Evolutionary conservation across 2,797 vertebrate genomes (phyloP), one percentile per base, ranked within the genome.

Genomic region (Phrynocephalus vlangalii): DNA sequence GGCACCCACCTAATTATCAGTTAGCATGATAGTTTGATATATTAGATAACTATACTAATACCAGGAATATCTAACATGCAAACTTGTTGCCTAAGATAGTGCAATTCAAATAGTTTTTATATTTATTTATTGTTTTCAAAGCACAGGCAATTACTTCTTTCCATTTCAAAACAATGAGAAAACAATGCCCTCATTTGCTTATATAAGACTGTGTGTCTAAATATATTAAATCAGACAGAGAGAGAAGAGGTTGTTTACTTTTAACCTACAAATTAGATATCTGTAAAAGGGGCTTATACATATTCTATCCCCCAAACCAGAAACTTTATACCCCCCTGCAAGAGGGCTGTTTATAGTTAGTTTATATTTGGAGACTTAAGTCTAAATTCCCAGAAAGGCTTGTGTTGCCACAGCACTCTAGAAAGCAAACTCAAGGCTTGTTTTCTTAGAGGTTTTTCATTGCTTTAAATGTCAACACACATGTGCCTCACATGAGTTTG

Each of bases 21-120:
- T 87, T 89, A 90, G 88, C 84, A 28, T 20, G 22, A 63, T 0
- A 67, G 1, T 82, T 82, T 50, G 48, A 0, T 0, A 44, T 92
- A 93, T 87, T 91, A 84, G 1, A 0, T 48, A 38, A 77, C 48
- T 5, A 24, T 0, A 0, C 9, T 67, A 77, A 91, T 88, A 30
- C 80, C 92, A 92, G 85, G 88, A 90, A 92, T 89, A 76, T 30
- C 28, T 33, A 73, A 33, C 3, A 9, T 2, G 9, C 44, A 28
- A 24, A 11, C 18, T 67, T 60, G 13, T 28, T 82, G 13, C 77
- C 82, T 71, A 50, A 71, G 91, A 84, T 52, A 18, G 3, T 71
- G 5, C 67, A 28, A 44, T 24, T 38, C 48, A 76, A 50, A 30
- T 22, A 30, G 7, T 66, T 5, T 86, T 5, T 52, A 20, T 60